phyloP scores from a whole-genome alignment of 2,888 invertebrate species.

The Eubasilissa splendida region DNA sequence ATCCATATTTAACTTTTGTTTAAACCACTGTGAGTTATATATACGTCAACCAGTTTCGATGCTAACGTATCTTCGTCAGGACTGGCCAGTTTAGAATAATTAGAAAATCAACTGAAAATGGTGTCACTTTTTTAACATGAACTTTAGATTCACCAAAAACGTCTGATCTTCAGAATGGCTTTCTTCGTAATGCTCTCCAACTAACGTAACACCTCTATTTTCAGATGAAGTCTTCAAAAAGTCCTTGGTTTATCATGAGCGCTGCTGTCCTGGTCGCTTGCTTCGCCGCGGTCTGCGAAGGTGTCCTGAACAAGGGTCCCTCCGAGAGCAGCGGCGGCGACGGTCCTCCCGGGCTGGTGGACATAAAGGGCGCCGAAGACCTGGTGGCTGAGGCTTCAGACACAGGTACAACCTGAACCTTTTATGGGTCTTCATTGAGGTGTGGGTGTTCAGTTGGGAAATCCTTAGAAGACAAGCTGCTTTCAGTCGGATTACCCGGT shows the following conservation, averaged over 20 bases:
- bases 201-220: neutral
- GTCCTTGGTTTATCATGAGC: slow-evolving; percentile 4
- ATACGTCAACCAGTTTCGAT: neutral
- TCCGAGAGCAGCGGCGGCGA: slow-evolving; percentile 36
- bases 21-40: too few species aligned
- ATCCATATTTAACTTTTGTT: too few species aligned
- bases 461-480: too few species aligned
- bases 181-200: neutral
- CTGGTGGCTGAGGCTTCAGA: slow-evolving; percentile 67
- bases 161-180: neutral
- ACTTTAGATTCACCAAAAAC: neutral
- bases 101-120: neutral
- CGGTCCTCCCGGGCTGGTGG: slow-evolving; percentile 65
- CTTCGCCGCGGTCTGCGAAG: neutral
- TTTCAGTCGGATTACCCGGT: too few species aligned
- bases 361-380: slow-evolving; percentile 66
- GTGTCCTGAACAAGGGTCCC: slow-evolving; percentile 42
- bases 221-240: slow-evolving; percentile 29
- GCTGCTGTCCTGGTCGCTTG: slow-evolving; percentile 16
- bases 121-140: neutral
- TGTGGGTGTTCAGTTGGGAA: too few species aligned
- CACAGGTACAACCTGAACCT: slow-evolving; percentile 31
- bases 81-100: neutral
- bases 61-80: neutral
- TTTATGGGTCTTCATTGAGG: too few species aligned